A percentile compares a stretch with the other conserved stretches of the same genome.
Conservation (phyloP, 2,113 vertebrate species). For the Oryzias melastigma region DNA sequence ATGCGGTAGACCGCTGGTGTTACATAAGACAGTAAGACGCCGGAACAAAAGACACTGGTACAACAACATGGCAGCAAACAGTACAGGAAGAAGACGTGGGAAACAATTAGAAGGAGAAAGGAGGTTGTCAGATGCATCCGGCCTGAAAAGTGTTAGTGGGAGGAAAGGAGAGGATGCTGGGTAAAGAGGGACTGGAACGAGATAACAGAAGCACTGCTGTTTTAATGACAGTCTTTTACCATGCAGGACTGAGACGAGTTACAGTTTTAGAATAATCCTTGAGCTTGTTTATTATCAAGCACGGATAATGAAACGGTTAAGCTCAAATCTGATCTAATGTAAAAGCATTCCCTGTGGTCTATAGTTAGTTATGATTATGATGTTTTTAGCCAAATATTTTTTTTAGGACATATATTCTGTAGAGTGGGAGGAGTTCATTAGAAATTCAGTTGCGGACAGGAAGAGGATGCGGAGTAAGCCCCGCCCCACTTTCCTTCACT, state of each 20-base stretch:
- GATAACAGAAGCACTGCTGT: constrained; percentile 28
- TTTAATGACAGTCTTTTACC: constrained; percentile 32
- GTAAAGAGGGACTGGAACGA: constrained; percentile 14
- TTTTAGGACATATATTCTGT: no score
- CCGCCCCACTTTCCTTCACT: no score
- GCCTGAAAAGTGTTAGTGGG: constrained; percentile 16
- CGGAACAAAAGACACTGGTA: constrained; percentile 20
- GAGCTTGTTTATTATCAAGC: neutral
- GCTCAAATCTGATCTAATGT: no score
- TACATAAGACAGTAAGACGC: constrained; percentile 8
- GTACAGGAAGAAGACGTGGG: constrained; percentile 7
- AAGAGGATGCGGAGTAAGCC: no score
- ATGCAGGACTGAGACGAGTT: constrained; percentile 11
- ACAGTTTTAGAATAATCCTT: no score
- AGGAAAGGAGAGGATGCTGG: constrained; percentile 15
- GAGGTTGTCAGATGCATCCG: constrained; percentile 17
- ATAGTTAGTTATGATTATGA: no score
- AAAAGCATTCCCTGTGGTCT: no score
- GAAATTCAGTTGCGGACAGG: no score
- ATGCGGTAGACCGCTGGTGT: constrained; percentile 8
- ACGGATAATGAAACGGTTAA: neutral
- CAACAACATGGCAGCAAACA: constrained; percentile 13
- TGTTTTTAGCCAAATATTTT: no score
- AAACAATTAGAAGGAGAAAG: constrained; percentile 18
- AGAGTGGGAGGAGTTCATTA: no score